These are phyloP conservation scores for Eupithecia insigniata DNA, from an alignment of 2,888 invertebrate genomes.

Conservation along the genomic window DNA sequence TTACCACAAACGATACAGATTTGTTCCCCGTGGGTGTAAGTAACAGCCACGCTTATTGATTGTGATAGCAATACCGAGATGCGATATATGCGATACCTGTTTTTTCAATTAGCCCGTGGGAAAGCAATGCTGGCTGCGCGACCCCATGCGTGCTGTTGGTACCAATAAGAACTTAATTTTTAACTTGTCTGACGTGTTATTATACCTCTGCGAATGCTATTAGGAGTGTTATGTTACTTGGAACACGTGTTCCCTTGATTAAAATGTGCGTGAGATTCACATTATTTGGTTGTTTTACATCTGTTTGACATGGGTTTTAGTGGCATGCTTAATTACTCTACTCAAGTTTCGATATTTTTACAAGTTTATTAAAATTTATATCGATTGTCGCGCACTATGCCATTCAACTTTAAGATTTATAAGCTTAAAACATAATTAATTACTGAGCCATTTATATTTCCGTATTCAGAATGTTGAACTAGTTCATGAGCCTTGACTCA, in stretches of 20 bases:
- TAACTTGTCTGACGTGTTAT: constrained; percentile 63
- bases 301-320: background rate
- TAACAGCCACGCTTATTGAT: constrained; percentile 62
- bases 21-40: constrained; percentile 55
- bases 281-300: constrained; percentile 2
- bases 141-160: constrained; percentile 57
- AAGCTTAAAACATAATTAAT: background rate
- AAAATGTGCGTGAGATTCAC: background rate
- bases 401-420: background rate
- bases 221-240: constrained; percentile 47
- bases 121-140: constrained; percentile 64
- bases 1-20: constrained; percentile 37
- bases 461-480: too few relatives aligned
- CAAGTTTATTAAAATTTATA: background rate
- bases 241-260: constrained; percentile 58
- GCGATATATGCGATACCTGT: constrained; percentile 56
- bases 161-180: constrained; percentile 67
- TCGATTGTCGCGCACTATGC: background rate
- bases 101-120: constrained; percentile 72
- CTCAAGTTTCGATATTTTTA: background rate
- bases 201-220: constrained; percentile 56
- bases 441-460: too few relatives aligned
- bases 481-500: too few relatives aligned
- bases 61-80: constrained; percentile 61
- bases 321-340: background rate